Percentiles rank a stretch among this genome's conserved stretches.
Conservation (phyloP, 1,140 invertebrate genomes). For the Drosophila saltans region DNA sequence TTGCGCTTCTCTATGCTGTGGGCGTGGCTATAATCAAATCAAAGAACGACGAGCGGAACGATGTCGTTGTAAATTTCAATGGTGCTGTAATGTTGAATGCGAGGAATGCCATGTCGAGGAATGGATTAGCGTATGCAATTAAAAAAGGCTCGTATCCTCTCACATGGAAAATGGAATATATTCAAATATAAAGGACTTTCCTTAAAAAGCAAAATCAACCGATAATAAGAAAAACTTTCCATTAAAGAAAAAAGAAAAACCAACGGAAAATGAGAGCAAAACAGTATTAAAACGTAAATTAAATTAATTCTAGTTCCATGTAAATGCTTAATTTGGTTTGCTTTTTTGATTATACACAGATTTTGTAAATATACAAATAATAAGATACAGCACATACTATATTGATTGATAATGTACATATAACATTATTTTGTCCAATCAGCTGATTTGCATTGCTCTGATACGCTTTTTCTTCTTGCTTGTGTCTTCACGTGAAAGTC, state of each 20-base stretch:
- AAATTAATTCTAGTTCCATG: slow-evolving; percentile 12
- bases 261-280: not conserved
- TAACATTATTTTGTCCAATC: slow-evolving; percentile 70
- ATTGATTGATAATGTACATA: slow-evolving; percentile 8
- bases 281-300: slow-evolving; percentile 51
- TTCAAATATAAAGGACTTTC: slow-evolving; percentile 52
- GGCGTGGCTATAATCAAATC: slow-evolving; percentile 93
- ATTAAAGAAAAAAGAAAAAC: not conserved
- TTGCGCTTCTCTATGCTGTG: slow-evolving; percentile 95
- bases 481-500: slow-evolving; percentile 63
- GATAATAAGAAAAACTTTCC: slow-evolving; percentile 8
- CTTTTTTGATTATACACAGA: slow-evolving; percentile 35
- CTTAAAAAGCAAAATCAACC: slow-evolving; percentile 48
- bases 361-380: slow-evolving; percentile 74
- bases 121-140: slow-evolving; percentile 94
- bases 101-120: slow-evolving; percentile 91
- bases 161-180: not conserved
- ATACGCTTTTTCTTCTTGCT: slow-evolving; percentile 8
- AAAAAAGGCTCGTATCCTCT: slow-evolving; percentile 24
- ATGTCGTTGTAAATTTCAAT: slow-evolving; percentile 95
- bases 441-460: slow-evolving; percentile 69
- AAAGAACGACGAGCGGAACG: slow-evolving; percentile 89
- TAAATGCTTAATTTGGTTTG: slow-evolving; percentile 10
- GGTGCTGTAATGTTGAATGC: slow-evolving; percentile 96
- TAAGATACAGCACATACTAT: slow-evolving; percentile 48